Base-by-base conservation (phyloP, 2,888 invertebrate genomes). In the Cynaeus angustus region DNA sequence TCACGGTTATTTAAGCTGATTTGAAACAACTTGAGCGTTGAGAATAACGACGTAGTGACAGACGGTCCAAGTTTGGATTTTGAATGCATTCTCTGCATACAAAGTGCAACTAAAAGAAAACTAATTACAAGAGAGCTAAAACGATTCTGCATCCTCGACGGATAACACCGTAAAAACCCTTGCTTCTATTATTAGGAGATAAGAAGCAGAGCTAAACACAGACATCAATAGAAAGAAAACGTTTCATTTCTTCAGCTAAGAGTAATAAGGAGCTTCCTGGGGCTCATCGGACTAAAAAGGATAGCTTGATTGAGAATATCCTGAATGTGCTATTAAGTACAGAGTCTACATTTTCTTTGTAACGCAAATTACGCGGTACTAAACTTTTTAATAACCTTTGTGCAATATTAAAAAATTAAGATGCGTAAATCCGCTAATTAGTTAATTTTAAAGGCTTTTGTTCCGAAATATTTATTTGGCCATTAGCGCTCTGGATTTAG, bases 251-350 rank as follows among this genome's bases (percentile, higher is more conserved):
- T 66, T 56, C 28, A 41, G 48, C 48, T 14, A 43, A 56, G 46
- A 56, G 43, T 66, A 66, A 66, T 56, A 66, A 66, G 56, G 28
- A 56, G 66, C 56, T 66, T 66, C 66, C 66, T 66, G 56, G 55
- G 50, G 52, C 50, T 48, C 33, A 21, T 38, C 28, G 50, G 48
- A 50, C 14, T 8, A 48, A 56, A 53, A 66, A 66, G 38, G 48
- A 55, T 48, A 14, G 46, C 12, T 45, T 66, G 66, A 66, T 66
- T 66, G 66, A 66, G 56, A 66, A 66, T 56, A 48, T 66, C 56
- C 66, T 66, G 56, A 33, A 56, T 61, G 59, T 45, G 43, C 45
- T 46, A 59, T 53, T 48, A 61, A 46, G 3, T 46, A 8, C 52
- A 16, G 65, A 33, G 14, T 14, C 56, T 56, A 12, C 6, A 14